Evolutionary conservation across 2,888 invertebrate genomes (phyloP).

Genomic region (Cylloceria caligata): DNA sequence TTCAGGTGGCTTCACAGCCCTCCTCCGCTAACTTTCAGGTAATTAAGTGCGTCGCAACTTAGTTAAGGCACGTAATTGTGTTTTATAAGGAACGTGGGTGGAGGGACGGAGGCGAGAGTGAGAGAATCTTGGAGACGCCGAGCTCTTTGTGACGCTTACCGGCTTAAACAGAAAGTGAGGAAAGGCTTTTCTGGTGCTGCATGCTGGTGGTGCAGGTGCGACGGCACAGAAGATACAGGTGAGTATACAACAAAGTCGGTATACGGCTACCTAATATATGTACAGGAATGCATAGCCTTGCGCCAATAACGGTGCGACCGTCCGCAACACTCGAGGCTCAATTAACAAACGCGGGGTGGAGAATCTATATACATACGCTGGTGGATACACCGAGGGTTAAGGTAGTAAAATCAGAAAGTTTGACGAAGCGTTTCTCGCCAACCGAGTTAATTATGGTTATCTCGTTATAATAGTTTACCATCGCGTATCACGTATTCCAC

Average conservation of each 20-base stretch:
- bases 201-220: constrained; percentile 48
- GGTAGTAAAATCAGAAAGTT: constrained; percentile 48
- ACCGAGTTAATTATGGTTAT: constrained; percentile 42
- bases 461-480: constrained; percentile 47
- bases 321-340: constrained; percentile 41
- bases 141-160: constrained; percentile 67
- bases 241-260: not conserved
- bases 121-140: constrained; percentile 39
- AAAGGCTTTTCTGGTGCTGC: constrained; percentile 14
- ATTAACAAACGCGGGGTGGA: constrained; percentile 43
- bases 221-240: constrained; percentile 20
- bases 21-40: constrained; percentile 75
- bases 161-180: constrained; percentile 57
- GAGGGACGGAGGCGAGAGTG: not conserved
- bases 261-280: not conserved
- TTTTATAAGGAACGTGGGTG: constrained; percentile 73
- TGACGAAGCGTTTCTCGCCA: constrained; percentile 30
- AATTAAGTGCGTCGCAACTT: constrained; percentile 82
- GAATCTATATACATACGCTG: not conserved
- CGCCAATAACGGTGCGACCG: constrained; percentile 39
- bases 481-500: constrained; percentile 2
- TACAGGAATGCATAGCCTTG: not conserved
- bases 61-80: constrained; percentile 80
- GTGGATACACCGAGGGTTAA: not conserved
- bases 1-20: constrained; percentile 51